Percentiles rank a stretch among this genome's conserved stretches.
Evolutionary conservation across 2,113 vertebrate genomes (phyloP).

Genomic region (Tiliqua scincoides): DNA sequence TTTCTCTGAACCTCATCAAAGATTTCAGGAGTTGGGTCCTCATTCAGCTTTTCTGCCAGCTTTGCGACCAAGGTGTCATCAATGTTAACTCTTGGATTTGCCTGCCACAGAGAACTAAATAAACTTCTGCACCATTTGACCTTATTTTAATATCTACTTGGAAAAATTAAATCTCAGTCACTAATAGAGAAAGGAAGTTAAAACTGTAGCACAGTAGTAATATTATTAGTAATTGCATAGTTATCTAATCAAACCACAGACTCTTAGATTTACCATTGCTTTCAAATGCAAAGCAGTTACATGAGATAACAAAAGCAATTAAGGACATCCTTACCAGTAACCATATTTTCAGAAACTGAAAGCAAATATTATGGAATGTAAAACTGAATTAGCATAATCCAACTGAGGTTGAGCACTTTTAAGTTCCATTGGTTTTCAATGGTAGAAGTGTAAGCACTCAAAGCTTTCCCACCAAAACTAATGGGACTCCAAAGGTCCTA

Average conservation of each 20-base stretch:
- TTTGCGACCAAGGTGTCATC: constrained; percentile 86
- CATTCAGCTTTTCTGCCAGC: constrained; percentile 91
- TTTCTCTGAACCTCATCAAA: constrained; percentile 98
- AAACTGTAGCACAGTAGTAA: not conserved
- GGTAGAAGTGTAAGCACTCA: not conserved
- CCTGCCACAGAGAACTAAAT: constrained; percentile 77
- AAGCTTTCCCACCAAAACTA: not conserved
- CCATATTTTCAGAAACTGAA: not conserved
- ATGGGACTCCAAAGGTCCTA: not conserved
- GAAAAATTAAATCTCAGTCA: constrained; percentile 31
- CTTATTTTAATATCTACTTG: constrained; percentile 33
- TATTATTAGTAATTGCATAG: too few species aligned
- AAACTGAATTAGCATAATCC: not conserved
- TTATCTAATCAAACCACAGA: not conserved
- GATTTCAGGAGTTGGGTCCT: constrained; percentile 96
- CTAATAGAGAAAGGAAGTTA: not conserved
- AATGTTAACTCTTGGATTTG: constrained; percentile 93
- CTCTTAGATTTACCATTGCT: not conserved
- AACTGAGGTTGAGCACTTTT: not conserved
- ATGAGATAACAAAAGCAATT: not conserved
- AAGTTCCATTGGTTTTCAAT: not conserved
- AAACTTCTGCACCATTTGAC: constrained; percentile 39
- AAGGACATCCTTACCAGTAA: not conserved
- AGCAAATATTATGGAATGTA: not conserved
- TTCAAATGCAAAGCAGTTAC: not conserved